Percentiles rank a stretch among this genome's conserved stretches.
These are phyloP conservation scores for Nephrotoma flavescens DNA, from an alignment of 2,888 invertebrate genomes.

Conservation along the genomic window DNA sequence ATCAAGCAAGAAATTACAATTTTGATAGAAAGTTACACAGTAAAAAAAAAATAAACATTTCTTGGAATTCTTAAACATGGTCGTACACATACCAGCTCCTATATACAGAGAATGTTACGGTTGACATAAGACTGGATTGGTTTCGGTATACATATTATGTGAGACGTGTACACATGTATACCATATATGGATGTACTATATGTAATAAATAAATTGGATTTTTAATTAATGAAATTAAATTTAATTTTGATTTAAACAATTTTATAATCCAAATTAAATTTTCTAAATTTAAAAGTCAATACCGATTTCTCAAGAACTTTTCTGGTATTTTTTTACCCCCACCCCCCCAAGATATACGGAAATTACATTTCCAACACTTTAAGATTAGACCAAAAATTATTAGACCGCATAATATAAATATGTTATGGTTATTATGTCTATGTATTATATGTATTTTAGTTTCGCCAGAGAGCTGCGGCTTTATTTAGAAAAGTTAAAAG, in stretches of 20 bases:
- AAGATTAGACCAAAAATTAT: not conserved
- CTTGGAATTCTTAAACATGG: not conserved
- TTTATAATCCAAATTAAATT: not conserved
- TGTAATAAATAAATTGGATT: not conserved
- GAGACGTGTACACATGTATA: not conserved
- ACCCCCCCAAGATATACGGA: not conserved
- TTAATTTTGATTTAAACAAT: not conserved
- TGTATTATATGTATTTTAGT: too few species aligned
- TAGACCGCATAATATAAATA: not conserved
- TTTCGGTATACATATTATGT: not conserved
- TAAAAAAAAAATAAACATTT: not conserved
- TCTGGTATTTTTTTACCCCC: not conserved
- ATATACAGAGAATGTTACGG: not conserved
- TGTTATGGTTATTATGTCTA: not conserved
- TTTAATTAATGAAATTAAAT: not conserved
- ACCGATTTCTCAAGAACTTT: not conserved
- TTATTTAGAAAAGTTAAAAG: too few species aligned
- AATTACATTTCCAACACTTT: not conserved
- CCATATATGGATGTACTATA: not conserved
- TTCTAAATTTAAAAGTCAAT: not conserved
- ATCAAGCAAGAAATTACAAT: not conserved
- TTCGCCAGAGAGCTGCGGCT: too few species aligned
- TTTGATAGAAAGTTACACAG: not conserved
- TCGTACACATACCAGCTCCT: not conserved
- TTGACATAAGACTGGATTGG: not conserved